Conservation (phyloP, 2,888 invertebrate species). For the Scaeva pyrastri region DNA sequence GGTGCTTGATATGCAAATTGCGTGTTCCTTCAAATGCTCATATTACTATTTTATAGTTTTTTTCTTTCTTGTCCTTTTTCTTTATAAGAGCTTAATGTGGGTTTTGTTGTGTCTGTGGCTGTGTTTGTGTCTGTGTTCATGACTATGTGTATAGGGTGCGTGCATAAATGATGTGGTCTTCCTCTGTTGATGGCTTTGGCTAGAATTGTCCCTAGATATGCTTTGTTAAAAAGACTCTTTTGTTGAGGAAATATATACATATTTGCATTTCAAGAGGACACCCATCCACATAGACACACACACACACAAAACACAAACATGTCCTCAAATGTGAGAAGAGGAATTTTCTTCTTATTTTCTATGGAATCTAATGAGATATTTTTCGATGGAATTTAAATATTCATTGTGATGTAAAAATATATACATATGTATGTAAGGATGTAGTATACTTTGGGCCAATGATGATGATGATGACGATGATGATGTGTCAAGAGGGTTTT, state of each 20-base stretch:
- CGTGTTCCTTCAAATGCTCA: constrained; percentile 31
- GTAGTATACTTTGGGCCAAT: constrained; percentile 4
- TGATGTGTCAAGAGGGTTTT: constrained; percentile 34
- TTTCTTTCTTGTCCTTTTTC: background rate
- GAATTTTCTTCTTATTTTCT: constrained; percentile 21
- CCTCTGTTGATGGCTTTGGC: background rate
- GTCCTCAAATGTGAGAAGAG: constrained; percentile 9
- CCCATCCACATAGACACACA: too few relatives aligned
- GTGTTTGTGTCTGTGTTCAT: too few relatives aligned
- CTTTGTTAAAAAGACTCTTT: constrained; percentile 47
- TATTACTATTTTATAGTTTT: background rate
- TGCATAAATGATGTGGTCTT: constrained; percentile 34
- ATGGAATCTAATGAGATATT: constrained; percentile 53
- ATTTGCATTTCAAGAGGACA: constrained; percentile 46
- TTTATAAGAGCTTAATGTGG: constrained; percentile 1
- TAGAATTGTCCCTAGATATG: background rate
- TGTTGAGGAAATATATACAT: constrained; percentile 9
- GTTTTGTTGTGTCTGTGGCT: constrained; percentile 28
- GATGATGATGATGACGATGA: background rate
- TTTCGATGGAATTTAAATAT: constrained; percentile 59
- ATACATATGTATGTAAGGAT: too few relatives aligned
- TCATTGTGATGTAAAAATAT: constrained; percentile 29
- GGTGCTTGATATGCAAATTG: constrained; percentile 65
- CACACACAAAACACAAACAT: background rate
- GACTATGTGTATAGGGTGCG: constrained; percentile 24